Evolutionary conservation across 2,113 vertebrate genomes (phyloP).

Genomic region (Neomonachus schauinslandi): DNA sequence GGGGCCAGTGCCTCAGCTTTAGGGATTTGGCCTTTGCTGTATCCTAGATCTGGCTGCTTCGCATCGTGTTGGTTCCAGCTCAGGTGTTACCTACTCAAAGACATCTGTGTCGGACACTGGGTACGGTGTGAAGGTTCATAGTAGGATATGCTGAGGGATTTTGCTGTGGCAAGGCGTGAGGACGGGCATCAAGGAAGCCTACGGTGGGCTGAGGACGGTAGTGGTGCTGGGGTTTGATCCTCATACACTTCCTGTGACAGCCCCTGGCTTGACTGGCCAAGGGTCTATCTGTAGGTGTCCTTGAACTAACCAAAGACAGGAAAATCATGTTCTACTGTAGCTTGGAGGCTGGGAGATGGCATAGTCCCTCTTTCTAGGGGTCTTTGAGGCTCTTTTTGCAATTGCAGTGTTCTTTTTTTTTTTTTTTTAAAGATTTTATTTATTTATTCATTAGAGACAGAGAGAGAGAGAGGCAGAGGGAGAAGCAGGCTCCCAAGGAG

Average conservation of each 20-base stretch:
- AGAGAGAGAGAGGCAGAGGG: too few relatives aligned
- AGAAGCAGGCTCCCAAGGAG: too few relatives aligned
- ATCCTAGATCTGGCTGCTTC: not conserved
- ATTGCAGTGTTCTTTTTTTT: not conserved
- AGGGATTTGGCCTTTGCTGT: not conserved
- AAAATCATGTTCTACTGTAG: accelerated
- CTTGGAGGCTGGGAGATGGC: not conserved
- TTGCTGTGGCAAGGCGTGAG: not conserved
- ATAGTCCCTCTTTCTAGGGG: not conserved
- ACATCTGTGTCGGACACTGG: not conserved
- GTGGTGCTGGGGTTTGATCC: not conserved
- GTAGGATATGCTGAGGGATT: not conserved
- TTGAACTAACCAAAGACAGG: not conserved
- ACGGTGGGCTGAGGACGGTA: not conserved
- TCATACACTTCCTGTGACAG: not conserved
- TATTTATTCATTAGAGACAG: too few relatives aligned
- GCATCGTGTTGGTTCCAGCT: not conserved
- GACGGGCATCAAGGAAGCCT: not conserved
- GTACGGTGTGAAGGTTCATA: accelerated
- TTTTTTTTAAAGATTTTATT: too few relatives aligned
- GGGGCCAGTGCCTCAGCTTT: not conserved
- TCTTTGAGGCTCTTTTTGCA: not conserved
- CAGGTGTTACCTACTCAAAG: not conserved
- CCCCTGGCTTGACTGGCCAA: not conserved
- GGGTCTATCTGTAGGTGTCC: not conserved